These are phyloP conservation scores for Stichopus horrens DNA, from an alignment of 53 echinoderm and acorn worm genomes.

Conservation along the genomic window DNA sequence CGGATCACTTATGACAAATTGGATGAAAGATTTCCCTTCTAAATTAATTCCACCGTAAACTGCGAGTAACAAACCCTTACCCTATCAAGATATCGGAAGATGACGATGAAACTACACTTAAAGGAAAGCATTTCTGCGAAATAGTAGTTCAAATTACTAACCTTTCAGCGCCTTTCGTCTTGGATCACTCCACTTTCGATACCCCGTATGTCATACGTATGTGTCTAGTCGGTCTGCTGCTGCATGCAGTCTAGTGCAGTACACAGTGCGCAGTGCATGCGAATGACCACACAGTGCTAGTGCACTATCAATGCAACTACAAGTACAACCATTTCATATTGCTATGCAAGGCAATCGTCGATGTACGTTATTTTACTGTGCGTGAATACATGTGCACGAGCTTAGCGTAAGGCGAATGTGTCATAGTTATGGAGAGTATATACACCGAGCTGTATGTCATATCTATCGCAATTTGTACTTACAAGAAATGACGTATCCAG, in stretches of 20 bases:
- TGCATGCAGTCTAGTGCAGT: too few relatives aligned
- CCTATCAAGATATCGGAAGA: neutral
- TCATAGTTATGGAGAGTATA: too few relatives aligned
- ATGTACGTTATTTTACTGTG: too few relatives aligned
- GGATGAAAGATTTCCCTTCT: neutral
- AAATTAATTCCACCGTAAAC: neutral
- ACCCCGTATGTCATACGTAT: conserved; percentile 13
- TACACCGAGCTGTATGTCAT: too few relatives aligned
- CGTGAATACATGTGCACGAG: too few relatives aligned
- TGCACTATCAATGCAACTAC: too few relatives aligned
- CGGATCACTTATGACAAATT: neutral
- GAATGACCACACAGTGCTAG: too few relatives aligned
- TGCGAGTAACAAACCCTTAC: neutral
- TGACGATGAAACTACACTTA: neutral
- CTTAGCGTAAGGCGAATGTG: too few relatives aligned
- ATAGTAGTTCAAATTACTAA: conserved; percentile 27
- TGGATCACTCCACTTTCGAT: conserved; percentile 16
- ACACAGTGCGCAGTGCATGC: too few relatives aligned
- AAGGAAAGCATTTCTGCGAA: neutral
- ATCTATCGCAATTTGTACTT: neutral
- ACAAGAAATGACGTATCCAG: neutral
- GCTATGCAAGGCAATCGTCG: too few relatives aligned
- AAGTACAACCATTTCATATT: too few relatives aligned
- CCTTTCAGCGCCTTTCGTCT: conserved; percentile 34
- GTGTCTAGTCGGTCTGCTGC: too few relatives aligned